phyloP scores from a whole-genome alignment of 2,888 invertebrate genomes.

The Alcis repandata region DNA sequence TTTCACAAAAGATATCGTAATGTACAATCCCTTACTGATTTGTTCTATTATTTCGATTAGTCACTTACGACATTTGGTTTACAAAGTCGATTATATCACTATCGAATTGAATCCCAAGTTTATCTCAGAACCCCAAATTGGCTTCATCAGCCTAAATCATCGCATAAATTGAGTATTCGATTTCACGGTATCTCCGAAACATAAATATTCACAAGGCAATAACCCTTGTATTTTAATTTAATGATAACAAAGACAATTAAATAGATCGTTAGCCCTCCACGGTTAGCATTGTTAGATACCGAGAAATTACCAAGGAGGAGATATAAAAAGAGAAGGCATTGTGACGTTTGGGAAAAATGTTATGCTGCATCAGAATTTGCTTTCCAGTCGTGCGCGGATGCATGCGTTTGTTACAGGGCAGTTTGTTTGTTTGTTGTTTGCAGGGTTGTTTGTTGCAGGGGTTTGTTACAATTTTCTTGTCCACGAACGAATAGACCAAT shows the following conservation, averaged over 20 bases:
- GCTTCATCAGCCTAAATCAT: conserved; percentile 17
- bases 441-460: too few species aligned
- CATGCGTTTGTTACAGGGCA: too few species aligned
- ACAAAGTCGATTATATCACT: neutral
- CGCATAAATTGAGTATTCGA: conserved; percentile 34
- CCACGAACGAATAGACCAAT: too few species aligned
- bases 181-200: conserved; percentile 34
- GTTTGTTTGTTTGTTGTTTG: too few species aligned
- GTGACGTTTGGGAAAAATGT: too few species aligned
- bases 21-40: too few species aligned
- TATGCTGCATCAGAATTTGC: too few species aligned
- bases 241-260: conserved; percentile 34
- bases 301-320: conserved; percentile 10
- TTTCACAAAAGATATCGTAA: too few species aligned
- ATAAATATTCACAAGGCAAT: conserved; percentile 38
- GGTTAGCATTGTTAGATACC: conserved; percentile 31
- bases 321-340: neutral
- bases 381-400: too few species aligned
- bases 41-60: too few species aligned
- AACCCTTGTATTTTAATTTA: conserved; percentile 37
- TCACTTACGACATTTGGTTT: too few species aligned
- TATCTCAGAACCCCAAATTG: conserved; percentile 12
- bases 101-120: conserved; percentile 5
- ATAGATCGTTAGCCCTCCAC: conserved; percentile 34
- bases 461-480: too few species aligned